Conservation (phyloP, 2,797 vertebrate genomes). For the Micropoecilia bifurca region DNA sequence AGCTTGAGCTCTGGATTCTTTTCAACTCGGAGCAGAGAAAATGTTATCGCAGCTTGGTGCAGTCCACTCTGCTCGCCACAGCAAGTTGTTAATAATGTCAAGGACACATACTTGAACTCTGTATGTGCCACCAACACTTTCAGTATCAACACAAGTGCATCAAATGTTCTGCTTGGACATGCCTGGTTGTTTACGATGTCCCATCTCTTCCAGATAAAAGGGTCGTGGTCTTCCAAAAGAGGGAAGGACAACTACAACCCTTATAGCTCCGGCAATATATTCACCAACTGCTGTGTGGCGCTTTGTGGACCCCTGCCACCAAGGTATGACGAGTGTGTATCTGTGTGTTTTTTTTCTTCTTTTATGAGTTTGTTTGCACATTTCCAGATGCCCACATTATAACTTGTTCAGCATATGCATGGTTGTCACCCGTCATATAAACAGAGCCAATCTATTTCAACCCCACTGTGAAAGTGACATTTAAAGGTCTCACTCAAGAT, state of each 20-base stretch:
- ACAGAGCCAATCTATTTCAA: neutral
- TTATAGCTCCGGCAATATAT: conserved; percentile 96
- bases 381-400: conserved; percentile 12
- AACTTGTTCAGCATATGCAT: conserved; percentile 4
- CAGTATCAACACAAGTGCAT: neutral
- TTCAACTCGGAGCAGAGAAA: neutral
- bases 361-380: conserved; percentile 9
- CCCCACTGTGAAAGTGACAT: neutral
- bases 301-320: conserved; percentile 95
- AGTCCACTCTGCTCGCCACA: conserved; percentile 59
- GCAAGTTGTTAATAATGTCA: conserved; percentile 69
- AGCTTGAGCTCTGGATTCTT: neutral
- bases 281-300: conserved; percentile 95
- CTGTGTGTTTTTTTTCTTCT: conserved; percentile 6
- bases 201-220: conserved; percentile 91
- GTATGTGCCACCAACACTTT: conserved; percentile 26
- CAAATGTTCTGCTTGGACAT: conserved; percentile 5
- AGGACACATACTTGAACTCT: conserved; percentile 60
- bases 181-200: conserved; percentile 14
- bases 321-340: conserved; percentile 78
- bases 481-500: neutral
- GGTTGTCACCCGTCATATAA: neutral
- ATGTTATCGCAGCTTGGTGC: neutral
- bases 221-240: conserved; percentile 98
- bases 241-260: conserved; percentile 99